Conservation (phyloP, 2,797 vertebrate genomes). For the Austrolebias charrua region DNA sequence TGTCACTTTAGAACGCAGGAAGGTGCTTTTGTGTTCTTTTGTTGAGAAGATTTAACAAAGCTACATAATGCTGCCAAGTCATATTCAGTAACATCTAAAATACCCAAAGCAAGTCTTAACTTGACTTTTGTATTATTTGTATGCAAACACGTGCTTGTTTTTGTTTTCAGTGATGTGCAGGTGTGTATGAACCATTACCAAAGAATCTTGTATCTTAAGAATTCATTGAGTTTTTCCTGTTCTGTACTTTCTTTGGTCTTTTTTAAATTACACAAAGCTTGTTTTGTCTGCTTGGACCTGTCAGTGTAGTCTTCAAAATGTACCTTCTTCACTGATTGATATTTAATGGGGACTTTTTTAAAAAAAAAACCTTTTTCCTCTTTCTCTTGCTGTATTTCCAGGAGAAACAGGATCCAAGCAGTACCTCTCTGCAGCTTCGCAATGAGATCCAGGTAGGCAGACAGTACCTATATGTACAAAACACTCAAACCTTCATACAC, state of each 20-base stretch:
- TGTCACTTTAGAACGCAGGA: too few relatives aligned
- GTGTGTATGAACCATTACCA: conserved; percentile 37
- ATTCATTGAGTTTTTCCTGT: conserved; percentile 10
- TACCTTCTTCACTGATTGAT: conserved; percentile 2
- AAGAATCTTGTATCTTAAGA: conserved; percentile 20
- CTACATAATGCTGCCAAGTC: not conserved
- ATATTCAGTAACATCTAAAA: not conserved
- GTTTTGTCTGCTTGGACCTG: not conserved
- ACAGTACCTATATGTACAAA: not conserved
- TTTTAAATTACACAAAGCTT: not conserved
- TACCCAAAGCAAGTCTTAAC: conserved; percentile 17
- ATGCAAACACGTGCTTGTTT: conserved; percentile 42
- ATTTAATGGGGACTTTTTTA: conserved; percentile 21
- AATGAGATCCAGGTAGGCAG: conserved; percentile 91
- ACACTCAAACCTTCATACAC: not conserved
- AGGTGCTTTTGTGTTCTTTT: not conserved
- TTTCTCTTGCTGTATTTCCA: conserved; percentile 55
- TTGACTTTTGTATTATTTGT: not conserved
- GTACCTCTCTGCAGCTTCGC: conserved; percentile 88
- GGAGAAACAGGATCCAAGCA: conserved; percentile 90
- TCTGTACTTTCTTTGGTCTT: not conserved
- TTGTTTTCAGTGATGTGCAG: conserved; percentile 43
- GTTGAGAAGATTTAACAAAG: conserved; percentile 4
- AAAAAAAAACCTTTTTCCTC: not conserved
- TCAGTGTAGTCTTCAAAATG: not conserved